Base-by-base conservation (phyloP, 2,113 vertebrate species). In the Eira barbara region DNA sequence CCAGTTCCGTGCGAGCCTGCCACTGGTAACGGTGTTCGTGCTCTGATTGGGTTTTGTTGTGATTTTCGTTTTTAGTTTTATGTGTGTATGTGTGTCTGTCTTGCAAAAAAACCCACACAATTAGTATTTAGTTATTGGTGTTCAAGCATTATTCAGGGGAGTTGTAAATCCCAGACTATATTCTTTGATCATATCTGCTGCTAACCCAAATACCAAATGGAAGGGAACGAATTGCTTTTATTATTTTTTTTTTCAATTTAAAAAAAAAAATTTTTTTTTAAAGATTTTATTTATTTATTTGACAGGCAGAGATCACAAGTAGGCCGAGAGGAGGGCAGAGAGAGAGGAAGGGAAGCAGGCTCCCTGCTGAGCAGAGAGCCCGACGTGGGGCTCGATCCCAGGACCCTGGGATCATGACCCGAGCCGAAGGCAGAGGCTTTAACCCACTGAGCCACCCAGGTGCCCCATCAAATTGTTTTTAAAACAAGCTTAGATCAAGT, bases 1-100 rank as follows among this genome's bases (percentile, higher is more conserved):
- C 99, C 99, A 23, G 99, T 99, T 31, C 99, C 99, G 45, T 99
- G 99, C 99, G 99, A 99, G 99, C 97, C 89, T 91, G 97, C 98
- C 95, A 98, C 98, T 91, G 98, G 99, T 99, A 98, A 98, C 81
- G 79, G 23, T 89, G 92, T 94, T 78, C 55, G n/a, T 84, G n/a
- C 83, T 95, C 85, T 87, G 74, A 55, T 67, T 78, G 49, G 73
- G 21, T 92, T 93, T 69, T 17, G n/a, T 81, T 47, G 67, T 71
- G 91, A 74, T 52, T 34, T 57, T 15, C 25, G 67, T 74, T 67
- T 92, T 88, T 76, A 45, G 55, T 57, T 47, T 78, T 20, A 20
- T n/a, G 25, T 42, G 27, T 55, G 21, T 76, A 4, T 45, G 31
- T 36, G 4, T 23, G 20, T 31, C 1, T 92, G 52, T 84, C 86